phyloP scores from a whole-genome alignment of 2,888 invertebrate species.

The Drosophila seclusa region DNA sequence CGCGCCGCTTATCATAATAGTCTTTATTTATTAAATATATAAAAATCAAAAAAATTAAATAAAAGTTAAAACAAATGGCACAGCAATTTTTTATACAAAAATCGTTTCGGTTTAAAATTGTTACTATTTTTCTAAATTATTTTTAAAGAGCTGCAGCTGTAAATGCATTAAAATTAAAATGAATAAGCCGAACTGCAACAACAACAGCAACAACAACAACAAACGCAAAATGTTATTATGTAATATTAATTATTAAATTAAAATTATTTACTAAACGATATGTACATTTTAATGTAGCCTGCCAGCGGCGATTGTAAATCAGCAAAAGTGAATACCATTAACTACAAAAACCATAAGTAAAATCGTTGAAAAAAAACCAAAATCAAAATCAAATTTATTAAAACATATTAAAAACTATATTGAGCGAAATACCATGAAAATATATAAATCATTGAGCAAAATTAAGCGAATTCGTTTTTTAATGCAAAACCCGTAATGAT shows the following conservation, averaged over 20 bases:
- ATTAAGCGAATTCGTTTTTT: slow-evolving; percentile 24
- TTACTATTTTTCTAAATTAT: slow-evolving; percentile 66
- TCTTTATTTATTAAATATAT: slow-evolving; percentile 32
- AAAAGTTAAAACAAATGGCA: slow-evolving; percentile 48
- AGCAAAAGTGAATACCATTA: slow-evolving; percentile 56
- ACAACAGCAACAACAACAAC: slow-evolving; percentile 14
- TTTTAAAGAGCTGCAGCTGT: slow-evolving; percentile 59
- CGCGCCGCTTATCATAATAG: slow-evolving; percentile 34
- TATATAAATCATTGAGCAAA: slow-evolving; percentile 77
- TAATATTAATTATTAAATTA: slow-evolving; percentile 70
- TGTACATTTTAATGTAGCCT: slow-evolving; percentile 72
- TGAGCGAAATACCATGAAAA: slow-evolving; percentile 79
- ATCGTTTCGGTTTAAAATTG: slow-evolving; percentile 64
- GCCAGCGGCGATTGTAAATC: slow-evolving; percentile 70
- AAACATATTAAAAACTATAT: slow-evolving; percentile 64
- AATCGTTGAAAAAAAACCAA: slow-evolving; percentile 50
- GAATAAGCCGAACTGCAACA: slow-evolving; percentile 10
- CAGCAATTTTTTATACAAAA: slow-evolving; percentile 65
- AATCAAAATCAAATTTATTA: slow-evolving; percentile 61
- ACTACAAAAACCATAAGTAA: slow-evolving; percentile 39
- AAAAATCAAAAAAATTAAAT: slow-evolving; percentile 17
- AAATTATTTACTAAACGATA: slow-evolving; percentile 71
- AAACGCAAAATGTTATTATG: slow-evolving; percentile 68
- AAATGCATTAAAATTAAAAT: slow-evolving; percentile 48
- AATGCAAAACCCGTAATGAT: neutral